Percentiles rank a stretch among this genome's conserved stretches.
Conservation (phyloP, 1,140 invertebrate genomes). For the Temnothorax longispinosus region DNA sequence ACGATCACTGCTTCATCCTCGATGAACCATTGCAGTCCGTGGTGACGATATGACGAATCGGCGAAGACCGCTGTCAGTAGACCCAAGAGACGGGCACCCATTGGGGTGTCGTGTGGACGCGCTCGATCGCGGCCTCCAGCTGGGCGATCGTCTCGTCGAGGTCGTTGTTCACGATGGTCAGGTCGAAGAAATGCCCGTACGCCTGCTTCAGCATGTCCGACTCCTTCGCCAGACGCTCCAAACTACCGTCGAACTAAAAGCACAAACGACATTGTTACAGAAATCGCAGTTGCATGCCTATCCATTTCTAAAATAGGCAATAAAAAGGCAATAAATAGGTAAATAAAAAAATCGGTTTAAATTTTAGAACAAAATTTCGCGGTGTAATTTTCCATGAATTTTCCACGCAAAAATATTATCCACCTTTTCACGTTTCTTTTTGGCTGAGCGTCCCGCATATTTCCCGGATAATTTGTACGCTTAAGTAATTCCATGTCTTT, state of each 20-base stretch:
- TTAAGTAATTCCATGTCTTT: background rate
- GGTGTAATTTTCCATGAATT: background rate
- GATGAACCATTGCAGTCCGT: slow-evolving; percentile 83
- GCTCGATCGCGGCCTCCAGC: slow-evolving; percentile 95
- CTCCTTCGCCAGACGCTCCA: slow-evolving; percentile 97
- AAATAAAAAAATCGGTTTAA: background rate
- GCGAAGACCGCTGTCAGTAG: slow-evolving; percentile 91
- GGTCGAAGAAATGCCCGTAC: slow-evolving; percentile 99
- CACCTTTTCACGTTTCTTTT: background rate
- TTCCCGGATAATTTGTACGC: background rate
- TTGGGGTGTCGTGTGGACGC: slow-evolving; percentile 95
- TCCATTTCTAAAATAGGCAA: no score
- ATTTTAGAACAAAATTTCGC: background rate
- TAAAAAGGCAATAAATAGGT: background rate
- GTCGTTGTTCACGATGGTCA: slow-evolving; percentile 99
- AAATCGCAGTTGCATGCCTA: background rate
- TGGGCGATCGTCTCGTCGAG: slow-evolving; percentile 99
- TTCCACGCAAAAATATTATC: background rate
- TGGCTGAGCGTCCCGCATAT: background rate
- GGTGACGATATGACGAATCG: slow-evolving; percentile 78
- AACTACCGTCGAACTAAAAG: slow-evolving; percentile 96
- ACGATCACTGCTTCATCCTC: slow-evolving; percentile 80
- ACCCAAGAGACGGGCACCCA: slow-evolving; percentile 98
- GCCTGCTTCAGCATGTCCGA: slow-evolving; percentile 97
- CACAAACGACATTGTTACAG: background rate